Evolutionary conservation across 2,797 vertebrate species (phyloP).

Genomic region (Melanotaenia boesemani): DNA sequence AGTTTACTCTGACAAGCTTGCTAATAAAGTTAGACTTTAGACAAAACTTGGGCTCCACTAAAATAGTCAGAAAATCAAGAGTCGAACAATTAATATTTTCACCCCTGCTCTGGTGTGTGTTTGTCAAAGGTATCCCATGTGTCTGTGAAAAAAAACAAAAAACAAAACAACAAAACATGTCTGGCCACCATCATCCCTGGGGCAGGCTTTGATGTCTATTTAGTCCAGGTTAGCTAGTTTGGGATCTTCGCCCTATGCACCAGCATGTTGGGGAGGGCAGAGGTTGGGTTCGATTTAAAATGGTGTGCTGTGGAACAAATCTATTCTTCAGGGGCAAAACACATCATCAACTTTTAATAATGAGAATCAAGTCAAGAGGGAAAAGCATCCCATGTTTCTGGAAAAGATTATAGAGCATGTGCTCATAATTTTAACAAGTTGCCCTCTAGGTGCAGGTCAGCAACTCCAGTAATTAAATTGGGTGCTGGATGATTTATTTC

Average conservation of each 20-base stretch:
- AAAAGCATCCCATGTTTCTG: slow-evolving; percentile 48
- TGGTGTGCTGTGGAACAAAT: slow-evolving; percentile 41
- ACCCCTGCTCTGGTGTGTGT: slow-evolving; percentile 15
- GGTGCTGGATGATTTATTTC: slow-evolving; percentile 57
- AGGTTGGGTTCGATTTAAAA: slow-evolving; percentile 54
- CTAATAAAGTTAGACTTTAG: slow-evolving; percentile 28
- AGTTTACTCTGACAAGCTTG: slow-evolving; percentile 7
- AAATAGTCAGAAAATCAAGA: slow-evolving; percentile 48
- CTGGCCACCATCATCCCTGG: slow-evolving; percentile 35
- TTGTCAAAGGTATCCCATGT: slow-evolving; percentile 28
- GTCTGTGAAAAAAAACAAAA: slow-evolving; percentile 48
- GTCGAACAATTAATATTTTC: slow-evolving; percentile 21
- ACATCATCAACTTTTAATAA: slow-evolving; percentile 58
- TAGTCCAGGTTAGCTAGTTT: slow-evolving; percentile 54
- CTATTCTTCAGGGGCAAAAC: slow-evolving; percentile 35
- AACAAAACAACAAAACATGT: too few relatives aligned
- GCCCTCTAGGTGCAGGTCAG: slow-evolving; percentile 58
- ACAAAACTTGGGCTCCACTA: slow-evolving; percentile 6
- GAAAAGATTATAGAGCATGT: slow-evolving; percentile 57
- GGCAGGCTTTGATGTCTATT: slow-evolving; percentile 62
- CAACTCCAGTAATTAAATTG: slow-evolving; percentile 66
- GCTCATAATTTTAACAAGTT: slow-evolving; percentile 66
- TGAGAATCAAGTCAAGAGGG: slow-evolving; percentile 60
- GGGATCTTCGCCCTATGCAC: slow-evolving; percentile 43
- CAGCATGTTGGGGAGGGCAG: slow-evolving; percentile 49